These are phyloP conservation scores for Aradophagus sp. DNA, from an alignment of 1,140 invertebrate genomes.

Conservation along the genomic window DNA sequence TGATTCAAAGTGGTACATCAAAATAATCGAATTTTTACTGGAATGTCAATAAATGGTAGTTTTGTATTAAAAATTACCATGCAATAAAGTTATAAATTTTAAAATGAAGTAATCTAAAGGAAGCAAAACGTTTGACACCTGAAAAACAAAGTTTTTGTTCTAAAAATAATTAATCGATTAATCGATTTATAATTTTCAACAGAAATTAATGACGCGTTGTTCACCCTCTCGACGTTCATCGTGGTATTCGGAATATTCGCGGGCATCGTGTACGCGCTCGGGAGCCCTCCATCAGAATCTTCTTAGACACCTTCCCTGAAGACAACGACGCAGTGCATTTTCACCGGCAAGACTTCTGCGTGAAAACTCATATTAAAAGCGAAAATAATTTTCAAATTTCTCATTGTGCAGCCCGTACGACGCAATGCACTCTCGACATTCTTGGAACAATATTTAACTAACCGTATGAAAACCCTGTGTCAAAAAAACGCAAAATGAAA, in stretches of 20 bases:
- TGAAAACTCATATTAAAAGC: conserved; percentile 20
- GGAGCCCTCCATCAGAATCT: conserved; percentile 45
- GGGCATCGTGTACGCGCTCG: conserved; percentile 62
- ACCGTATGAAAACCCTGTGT: too few relatives aligned
- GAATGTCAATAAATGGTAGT: too few relatives aligned
- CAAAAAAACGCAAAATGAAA: too few relatives aligned
- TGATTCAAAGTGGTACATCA: too few relatives aligned
- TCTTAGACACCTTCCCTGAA: conserved; percentile 46
- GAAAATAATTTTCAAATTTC: conserved; percentile 11
- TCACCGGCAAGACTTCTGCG: conserved; percentile 10
- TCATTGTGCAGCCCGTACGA: background rate
- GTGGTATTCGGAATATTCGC: conserved; percentile 61
- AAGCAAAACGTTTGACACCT: too few relatives aligned
- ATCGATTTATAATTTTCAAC: conserved; percentile 34
- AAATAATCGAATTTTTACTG: too few relatives aligned
- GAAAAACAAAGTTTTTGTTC: too few relatives aligned
- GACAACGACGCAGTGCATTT: conserved; percentile 31
- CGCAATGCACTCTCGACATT: too few relatives aligned
- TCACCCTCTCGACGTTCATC: conserved; percentile 61
- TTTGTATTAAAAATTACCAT: too few relatives aligned
- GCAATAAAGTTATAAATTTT: too few relatives aligned
- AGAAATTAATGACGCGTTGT: conserved; percentile 65
- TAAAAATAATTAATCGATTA: conserved; percentile 28
- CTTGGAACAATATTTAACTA: too few relatives aligned
- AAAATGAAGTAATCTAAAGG: too few relatives aligned